Base-by-base conservation (phyloP, 2,797 vertebrate genomes). In the Pelodytes ibericus region DNA sequence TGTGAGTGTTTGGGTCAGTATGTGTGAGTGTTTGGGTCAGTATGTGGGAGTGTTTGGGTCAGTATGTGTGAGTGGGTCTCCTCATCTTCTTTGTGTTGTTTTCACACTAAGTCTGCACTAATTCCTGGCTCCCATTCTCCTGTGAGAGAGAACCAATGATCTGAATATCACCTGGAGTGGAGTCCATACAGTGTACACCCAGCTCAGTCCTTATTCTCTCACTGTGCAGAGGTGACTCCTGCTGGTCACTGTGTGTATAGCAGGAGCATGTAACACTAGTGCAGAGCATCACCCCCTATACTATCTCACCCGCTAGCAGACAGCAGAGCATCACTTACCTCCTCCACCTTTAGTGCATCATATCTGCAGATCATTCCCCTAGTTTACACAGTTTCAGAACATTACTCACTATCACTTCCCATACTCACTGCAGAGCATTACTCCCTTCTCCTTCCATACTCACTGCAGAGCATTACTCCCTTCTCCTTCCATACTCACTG, bases 161-260 rank as follows among this genome's bases (percentile, higher is more conserved):
- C n/a, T 44, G 25, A 4, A 27, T 65, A 44, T 44, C 20, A 25
- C 39, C 44, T 39, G 15, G 26, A 36, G 68, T 58, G 59, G 51
- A n/a, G n/a, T n/a, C n/a, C n/a, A n/a, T n/a, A n/a, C n/a, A n/a
- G n/a, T n/a, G n/a, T n/a, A n/a, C n/a, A n/a, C n/a, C n/a, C 20
- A n/a, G 27, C 25, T 58, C n/a, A 26, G 8, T 25, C 36, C 8
- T 44, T 44, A 22, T 36, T 49, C 51, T 58, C 57, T 53, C 24
- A 26, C 29, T 63, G 62, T 61, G 69, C 69, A 60, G 69, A 36
- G 51, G 62, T 36, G 75, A 41, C 69, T 26, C 26, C 75, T 8
- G 6, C 62, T 66, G 75, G 69, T 64, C 61, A 53, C 62, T 53
- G 29, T 53, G 53, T 78, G 69, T 66, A 72, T 67, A 67, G 62